phyloP scores from a whole-genome alignment of 2,797 vertebrate species.

The Aeoliscus strigatus region DNA sequence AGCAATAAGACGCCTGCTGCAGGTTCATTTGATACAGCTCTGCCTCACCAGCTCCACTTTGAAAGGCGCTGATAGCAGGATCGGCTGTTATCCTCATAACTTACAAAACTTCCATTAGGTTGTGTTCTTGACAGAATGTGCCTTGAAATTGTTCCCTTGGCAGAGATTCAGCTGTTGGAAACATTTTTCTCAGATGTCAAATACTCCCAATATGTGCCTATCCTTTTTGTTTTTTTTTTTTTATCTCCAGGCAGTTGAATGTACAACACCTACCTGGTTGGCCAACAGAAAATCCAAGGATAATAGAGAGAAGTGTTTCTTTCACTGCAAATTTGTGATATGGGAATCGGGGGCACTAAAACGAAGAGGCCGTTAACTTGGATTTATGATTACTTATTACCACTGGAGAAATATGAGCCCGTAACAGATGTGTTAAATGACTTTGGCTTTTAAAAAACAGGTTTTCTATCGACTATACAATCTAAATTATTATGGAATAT shows the following conservation, averaged over 20 bases:
- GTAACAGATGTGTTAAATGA: no score
- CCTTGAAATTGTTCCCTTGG: slow-evolving; percentile 40
- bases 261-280: slow-evolving; percentile 21
- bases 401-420: no score
- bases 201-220: no score
- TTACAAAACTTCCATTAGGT: slow-evolving; percentile 53
- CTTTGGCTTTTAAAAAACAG: slow-evolving; percentile 8
- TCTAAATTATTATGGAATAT: slow-evolving; percentile 21
- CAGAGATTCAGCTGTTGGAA: slow-evolving; percentile 12
- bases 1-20: slow-evolving; percentile 44
- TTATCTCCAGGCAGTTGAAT: slow-evolving; percentile 19
- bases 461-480: slow-evolving; percentile 21
- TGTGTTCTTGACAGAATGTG: slow-evolving; percentile 43
- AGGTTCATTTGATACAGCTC: slow-evolving; percentile 50
- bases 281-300: no score
- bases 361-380: no score
- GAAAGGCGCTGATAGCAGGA: no score
- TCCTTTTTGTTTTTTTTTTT: no score
- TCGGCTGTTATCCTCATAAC: slow-evolving; percentile 47
- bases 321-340: no score
- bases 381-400: no score
- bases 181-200: slow-evolving; percentile 32
- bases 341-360: no score
- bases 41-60: slow-evolving; percentile 29
- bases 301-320: no score